Base-by-base conservation (phyloP, 92 coral and sea anemone genomes). In the Epizoanthus stellaris region DNA sequence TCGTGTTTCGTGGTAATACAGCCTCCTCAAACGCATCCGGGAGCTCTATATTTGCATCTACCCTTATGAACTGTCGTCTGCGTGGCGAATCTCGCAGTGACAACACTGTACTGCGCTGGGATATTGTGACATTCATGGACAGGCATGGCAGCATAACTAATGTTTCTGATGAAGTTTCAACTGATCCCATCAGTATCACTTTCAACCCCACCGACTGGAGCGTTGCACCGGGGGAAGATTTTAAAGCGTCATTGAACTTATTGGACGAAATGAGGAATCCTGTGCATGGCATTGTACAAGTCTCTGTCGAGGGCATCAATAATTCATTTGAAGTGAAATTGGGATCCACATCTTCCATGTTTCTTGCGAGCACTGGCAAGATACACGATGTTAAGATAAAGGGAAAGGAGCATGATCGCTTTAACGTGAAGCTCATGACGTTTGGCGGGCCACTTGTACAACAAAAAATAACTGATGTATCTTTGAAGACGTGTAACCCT, bases 201-300 rank as follows among this genome's bases (percentile, higher is more conserved):
- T 59, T 13, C 39, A 65, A 87, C 23, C 10, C 66, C 13, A 36
- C 72, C 13, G 93, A 96, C 53, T 96, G 98, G 98, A 66, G 16
- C n/a, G 17, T 70, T 3, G 87, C 98, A n/a, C 98, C 98, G 3
- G 89, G 91, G 36, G 92, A 94, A 68, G 62, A 49, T 21, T 96
- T 96, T 73, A 61, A 85, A 15, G 94, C 94, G 56, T 62, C 86
- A 0, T 65, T 96, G 19, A 62, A 76, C 0, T 84, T 96, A 70
- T 30, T 80, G 80, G 98, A 96, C 76, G 98, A 96, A 61, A 90
- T 84, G 64, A 52, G 36, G 5, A 83, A 94, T 72, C 4, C 66
- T 5, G 96, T 91, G 23, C 70, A 86, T 75, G 98, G 96, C 23
- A 91, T 94, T 60, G 82, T 96, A 17, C 87, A 86, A 3, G 61